phyloP scores from a whole-genome alignment of 2,888 invertebrate species.

The Sarcophaga caerulescens region DNA sequence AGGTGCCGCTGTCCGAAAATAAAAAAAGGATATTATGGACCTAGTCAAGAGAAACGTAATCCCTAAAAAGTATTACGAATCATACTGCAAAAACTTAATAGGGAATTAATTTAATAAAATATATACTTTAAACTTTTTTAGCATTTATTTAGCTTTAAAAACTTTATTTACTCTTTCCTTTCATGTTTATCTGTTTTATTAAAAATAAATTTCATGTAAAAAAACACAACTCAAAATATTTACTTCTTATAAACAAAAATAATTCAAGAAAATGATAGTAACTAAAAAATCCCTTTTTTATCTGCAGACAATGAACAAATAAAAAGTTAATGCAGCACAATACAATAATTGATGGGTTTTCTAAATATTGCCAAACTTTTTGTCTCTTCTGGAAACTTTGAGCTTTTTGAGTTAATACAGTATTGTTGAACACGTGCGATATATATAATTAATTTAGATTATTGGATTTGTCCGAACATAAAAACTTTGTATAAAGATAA shows the following conservation, averaged over 20 bases:
- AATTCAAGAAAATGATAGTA: conserved; percentile 32
- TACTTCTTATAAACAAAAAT: conserved; percentile 25
- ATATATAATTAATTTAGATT: too few species aligned
- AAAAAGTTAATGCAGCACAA: conserved; percentile 23
- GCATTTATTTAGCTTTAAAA: conserved; percentile 10
- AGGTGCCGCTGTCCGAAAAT: conserved; percentile 28
- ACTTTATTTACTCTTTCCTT: too few species aligned
- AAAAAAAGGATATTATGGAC: too few species aligned
- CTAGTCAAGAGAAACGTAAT: too few species aligned
- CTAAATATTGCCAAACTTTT: conserved; percentile 36
- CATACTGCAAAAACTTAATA: conserved; percentile 33
- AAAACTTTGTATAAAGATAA: too few species aligned
- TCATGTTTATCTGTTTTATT: too few species aligned
- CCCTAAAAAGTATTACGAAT: conserved; percentile 13
- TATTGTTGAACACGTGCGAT: conserved; percentile 33
- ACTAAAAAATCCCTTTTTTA: conserved; percentile 11
- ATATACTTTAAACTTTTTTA: conserved; percentile 5
- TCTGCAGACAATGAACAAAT: conserved; percentile 20
- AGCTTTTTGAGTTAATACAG: conserved; percentile 29
- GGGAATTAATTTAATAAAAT: conserved; percentile 33
- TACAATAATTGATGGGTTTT: conserved; percentile 33
- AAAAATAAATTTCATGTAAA: conserved; percentile 15
- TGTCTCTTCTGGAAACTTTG: not conserved
- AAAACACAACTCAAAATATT: conserved; percentile 27
- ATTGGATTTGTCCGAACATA: too few species aligned